Conservation (phyloP, 2,888 invertebrate species). For the Meghimatium bilineatum region DNA sequence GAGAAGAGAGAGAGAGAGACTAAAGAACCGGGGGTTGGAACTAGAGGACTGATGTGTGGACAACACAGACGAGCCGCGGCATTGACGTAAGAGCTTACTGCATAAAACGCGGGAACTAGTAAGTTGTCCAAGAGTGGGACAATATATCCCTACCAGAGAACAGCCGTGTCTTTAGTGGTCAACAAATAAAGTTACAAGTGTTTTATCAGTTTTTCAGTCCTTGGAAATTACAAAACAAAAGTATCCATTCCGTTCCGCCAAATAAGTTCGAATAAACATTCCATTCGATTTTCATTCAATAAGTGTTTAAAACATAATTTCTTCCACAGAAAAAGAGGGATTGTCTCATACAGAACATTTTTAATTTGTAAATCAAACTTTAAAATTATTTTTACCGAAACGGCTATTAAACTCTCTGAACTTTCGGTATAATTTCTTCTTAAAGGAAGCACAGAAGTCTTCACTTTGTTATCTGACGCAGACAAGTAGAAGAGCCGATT, state of each 20-base stretch:
- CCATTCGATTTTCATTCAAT: background rate
- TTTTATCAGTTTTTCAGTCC: background rate
- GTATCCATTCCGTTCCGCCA: background rate
- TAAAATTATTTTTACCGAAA: background rate
- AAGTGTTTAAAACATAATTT: background rate
- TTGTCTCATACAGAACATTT: background rate
- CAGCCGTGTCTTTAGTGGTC: background rate
- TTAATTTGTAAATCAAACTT: background rate
- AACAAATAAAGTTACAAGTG: background rate
- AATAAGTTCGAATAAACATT: background rate
- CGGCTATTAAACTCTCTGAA: background rate
- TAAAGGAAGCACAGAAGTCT: background rate
- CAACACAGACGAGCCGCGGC: slow-evolving; percentile 1
- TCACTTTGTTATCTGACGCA: background rate
- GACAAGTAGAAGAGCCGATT: background rate
- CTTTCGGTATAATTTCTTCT: background rate
- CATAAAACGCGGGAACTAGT: slow-evolving; percentile 4
- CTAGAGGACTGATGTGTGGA: background rate
- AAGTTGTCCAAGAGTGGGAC: background rate
- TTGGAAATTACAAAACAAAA: background rate
- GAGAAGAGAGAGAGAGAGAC: background rate
- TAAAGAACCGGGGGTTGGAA: background rate
- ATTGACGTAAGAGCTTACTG: background rate
- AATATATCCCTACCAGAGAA: background rate
- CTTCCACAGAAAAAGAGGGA: background rate